Base-by-base conservation (phyloP, 2,113 vertebrate species). In the Cichladusa arquata region DNA sequence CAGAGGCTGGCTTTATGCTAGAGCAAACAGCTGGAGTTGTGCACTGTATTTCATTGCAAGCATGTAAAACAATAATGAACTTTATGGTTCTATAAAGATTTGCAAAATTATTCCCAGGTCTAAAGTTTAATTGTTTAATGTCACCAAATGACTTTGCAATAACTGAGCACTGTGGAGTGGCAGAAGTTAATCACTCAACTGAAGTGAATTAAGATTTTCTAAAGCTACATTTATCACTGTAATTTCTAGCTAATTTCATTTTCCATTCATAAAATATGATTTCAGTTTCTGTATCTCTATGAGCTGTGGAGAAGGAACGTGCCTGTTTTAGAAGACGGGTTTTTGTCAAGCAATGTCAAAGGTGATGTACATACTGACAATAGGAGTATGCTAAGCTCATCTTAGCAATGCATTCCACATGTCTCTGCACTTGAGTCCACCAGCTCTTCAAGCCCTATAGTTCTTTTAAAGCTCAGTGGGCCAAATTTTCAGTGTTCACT, bases 191-290 rank as follows among this genome's bases (percentile, higher is more conserved):
- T 98, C 97, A 98, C 88, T 93, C 14, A 25, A 96, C 93, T 97
- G 93, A 97, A 97, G 96, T 96, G 95, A 96, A 97, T 97, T 97
- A 97, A 97, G 97, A 97, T 95, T 97, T 97, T 95, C 96, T 97
- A 92, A 97, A 94, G 94, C 77, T 92, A 88, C 95, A 97, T 96
- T 97, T 97, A 96, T 97, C 97, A 96, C 82, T 97, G 89, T 97
- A 93, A 96, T 97, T 97, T 96, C 88, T 97, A 94, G 92, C 95
- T 96, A 92, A 74, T 90, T 97, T 96, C 81, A 95, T 93, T 97
- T 97, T 95, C 93, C 94, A 94, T 95, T 97, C 93, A 96, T 96
- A 98, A 97, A 97, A 96, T 78, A 82, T 77, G 58, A 93, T 96
- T 95, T 97, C 92, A 81, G 86, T 95, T 95, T 95, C 96, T 90